Evolutionary conservation across 2,113 vertebrate species (phyloP).

Genomic region (Euleptes europaea): DNA sequence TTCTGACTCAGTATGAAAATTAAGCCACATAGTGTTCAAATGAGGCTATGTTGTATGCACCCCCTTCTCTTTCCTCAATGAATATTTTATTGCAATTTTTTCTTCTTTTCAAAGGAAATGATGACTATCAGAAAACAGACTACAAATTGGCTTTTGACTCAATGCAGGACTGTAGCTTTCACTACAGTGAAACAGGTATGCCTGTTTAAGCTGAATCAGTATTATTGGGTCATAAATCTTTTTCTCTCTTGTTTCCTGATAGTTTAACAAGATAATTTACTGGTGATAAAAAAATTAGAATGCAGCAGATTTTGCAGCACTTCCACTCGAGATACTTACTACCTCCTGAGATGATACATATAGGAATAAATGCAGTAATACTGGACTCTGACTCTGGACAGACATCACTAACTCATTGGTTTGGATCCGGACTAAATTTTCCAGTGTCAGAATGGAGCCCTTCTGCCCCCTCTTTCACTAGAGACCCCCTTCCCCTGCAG

Average conservation of each 20-base stretch:
- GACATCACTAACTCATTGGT: not conserved
- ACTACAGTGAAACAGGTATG: constrained; percentile 9
- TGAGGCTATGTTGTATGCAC: not conserved
- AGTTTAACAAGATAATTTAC: constrained; percentile 23
- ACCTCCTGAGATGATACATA: not conserved
- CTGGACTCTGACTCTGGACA: constrained; percentile 1
- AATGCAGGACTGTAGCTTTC: not conserved
- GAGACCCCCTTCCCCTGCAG: too few relatives aligned
- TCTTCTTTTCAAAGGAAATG: not conserved
- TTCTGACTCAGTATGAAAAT: not conserved
- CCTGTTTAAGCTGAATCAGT: not conserved
- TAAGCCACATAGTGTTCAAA: not conserved
- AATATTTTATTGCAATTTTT: constrained; percentile 9
- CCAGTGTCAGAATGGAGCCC: too few relatives aligned
- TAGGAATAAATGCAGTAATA: constrained; percentile 2
- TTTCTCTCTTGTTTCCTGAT: constrained; percentile 12
- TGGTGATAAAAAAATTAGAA: constrained; percentile 35
- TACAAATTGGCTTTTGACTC: not conserved
- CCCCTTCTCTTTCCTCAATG: not conserved
- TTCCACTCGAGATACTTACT: not conserved
- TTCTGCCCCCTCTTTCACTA: too few relatives aligned
- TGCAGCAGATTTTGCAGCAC: constrained; percentile 2
- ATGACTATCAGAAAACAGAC: not conserved
- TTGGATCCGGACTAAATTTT: too few relatives aligned
- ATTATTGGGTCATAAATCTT: constrained; percentile 12